phyloP scores from a whole-genome alignment of 2,888 invertebrate genomes.

The Elgonia sp. region DNA sequence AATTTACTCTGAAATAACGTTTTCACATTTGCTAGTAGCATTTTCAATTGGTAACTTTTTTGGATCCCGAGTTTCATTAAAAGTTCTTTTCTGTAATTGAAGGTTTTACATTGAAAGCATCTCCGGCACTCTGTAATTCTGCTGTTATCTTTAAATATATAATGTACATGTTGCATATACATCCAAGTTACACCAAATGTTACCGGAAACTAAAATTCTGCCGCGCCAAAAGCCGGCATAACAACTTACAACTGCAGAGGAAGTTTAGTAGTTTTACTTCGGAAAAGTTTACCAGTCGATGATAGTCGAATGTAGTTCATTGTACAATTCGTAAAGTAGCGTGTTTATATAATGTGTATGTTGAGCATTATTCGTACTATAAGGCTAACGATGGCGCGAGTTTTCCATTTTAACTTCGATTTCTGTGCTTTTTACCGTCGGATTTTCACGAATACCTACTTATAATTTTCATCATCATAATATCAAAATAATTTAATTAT shows the following conservation, averaged over 20 bases:
- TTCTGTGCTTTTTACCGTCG: neutral
- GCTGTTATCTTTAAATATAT: neutral
- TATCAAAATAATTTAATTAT: too few relatives aligned
- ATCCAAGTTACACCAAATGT: conserved; percentile 37
- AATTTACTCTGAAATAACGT: too few relatives aligned
- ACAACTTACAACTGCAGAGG: conserved; percentile 16
- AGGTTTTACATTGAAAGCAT: neutral
- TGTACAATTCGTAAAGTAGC: conserved; percentile 18
- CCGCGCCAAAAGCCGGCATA: neutral
- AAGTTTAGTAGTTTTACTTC: conserved; percentile 12
- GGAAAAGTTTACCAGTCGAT: conserved; percentile 20
- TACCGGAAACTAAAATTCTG: conserved; percentile 41
- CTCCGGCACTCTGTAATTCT: neutral
- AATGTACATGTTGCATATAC: conserved; percentile 24
- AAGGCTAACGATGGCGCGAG: neutral
- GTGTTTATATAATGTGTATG: neutral
- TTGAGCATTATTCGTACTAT: neutral
- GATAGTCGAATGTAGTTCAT: conserved; percentile 11
- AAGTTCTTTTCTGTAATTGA: neutral
- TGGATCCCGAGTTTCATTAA: neutral
- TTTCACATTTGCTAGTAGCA: too few relatives aligned
- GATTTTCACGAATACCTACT: neutral
- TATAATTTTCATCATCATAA: too few relatives aligned
- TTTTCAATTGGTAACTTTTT: too few relatives aligned
- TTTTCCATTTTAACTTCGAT: neutral